These are phyloP conservation scores for Himalopsyche anomala DNA, from an alignment of 2,888 invertebrate genomes.

Conservation along the genomic window DNA sequence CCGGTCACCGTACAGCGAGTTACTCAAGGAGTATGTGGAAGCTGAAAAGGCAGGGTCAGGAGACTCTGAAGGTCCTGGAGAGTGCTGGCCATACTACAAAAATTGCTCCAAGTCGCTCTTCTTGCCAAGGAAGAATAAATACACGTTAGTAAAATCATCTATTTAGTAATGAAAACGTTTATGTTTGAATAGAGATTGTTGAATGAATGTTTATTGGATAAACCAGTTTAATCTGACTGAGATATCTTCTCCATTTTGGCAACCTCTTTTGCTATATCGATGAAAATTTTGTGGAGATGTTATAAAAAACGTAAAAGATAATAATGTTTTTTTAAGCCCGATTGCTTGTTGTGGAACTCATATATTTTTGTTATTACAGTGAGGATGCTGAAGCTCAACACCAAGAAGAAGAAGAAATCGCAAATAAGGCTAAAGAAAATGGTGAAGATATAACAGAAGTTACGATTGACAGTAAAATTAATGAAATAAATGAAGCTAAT, in stretches of 20 bases:
- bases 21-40: slow-evolving; percentile 86
- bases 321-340: too few species aligned
- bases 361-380: slow-evolving; percentile 68
- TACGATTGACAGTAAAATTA: slow-evolving; percentile 65
- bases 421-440: slow-evolving; percentile 68
- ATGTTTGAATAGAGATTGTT: not conserved
- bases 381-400: slow-evolving; percentile 75
- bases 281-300: not conserved
- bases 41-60: slow-evolving; percentile 87
- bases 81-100: slow-evolving; percentile 91
- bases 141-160: slow-evolving; percentile 69
- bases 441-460: slow-evolving; percentile 67
- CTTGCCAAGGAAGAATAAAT: slow-evolving; percentile 74
- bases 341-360: not conserved
- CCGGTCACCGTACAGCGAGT: slow-evolving; percentile 86
- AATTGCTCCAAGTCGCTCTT: slow-evolving; percentile 90
- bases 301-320: too few species aligned
- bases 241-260: not conserved
- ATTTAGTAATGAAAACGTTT: not conserved
- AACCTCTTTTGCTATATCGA: not conserved
- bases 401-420: slow-evolving; percentile 68
- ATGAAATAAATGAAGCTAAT: slow-evolving; percentile 70
- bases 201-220: not conserved
- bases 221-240: not conserved
- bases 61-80: slow-evolving; percentile 78